phyloP scores from a whole-genome alignment of 2,113 vertebrate species.

The Epinephelus fuscoguttatus region DNA sequence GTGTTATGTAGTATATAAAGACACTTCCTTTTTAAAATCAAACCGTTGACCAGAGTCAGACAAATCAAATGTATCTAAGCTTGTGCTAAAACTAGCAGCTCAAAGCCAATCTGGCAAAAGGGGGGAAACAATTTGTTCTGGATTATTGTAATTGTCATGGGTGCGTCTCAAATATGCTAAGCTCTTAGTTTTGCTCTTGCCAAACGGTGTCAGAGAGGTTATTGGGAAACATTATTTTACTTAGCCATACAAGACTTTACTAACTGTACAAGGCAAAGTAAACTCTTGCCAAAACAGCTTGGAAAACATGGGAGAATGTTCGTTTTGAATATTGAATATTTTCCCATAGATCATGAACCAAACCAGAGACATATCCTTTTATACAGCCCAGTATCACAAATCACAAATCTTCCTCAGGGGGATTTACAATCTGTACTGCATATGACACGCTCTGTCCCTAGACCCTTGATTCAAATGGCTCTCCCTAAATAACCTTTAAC shows the following conservation, averaged over 20 bases:
- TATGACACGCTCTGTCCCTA: background rate
- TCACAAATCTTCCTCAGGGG: background rate
- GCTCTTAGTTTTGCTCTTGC: conserved; percentile 11
- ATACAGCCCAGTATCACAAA: background rate
- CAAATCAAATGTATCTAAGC: background rate
- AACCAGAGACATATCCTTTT: background rate
- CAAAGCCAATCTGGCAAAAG: background rate
- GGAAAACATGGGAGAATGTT: background rate
- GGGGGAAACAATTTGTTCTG: conserved; percentile 21
- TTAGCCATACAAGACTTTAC: background rate
- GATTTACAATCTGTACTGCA: background rate
- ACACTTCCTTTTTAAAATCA: conserved; percentile 20
- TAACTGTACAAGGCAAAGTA: background rate
- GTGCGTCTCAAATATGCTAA: background rate
- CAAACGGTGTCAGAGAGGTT: conserved; percentile 4
- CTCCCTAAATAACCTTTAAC: no score
- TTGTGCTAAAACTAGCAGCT: background rate
- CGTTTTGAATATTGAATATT: background rate
- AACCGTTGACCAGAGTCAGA: conserved; percentile 18
- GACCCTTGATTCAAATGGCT: background rate
- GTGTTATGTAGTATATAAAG: background rate
- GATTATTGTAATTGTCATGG: conserved; percentile 19
- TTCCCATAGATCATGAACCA: background rate
- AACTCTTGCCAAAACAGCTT: background rate
- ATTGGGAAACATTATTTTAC: background rate